Conservation (phyloP, 2,113 vertebrate species). For the Promerops cafer region DNA sequence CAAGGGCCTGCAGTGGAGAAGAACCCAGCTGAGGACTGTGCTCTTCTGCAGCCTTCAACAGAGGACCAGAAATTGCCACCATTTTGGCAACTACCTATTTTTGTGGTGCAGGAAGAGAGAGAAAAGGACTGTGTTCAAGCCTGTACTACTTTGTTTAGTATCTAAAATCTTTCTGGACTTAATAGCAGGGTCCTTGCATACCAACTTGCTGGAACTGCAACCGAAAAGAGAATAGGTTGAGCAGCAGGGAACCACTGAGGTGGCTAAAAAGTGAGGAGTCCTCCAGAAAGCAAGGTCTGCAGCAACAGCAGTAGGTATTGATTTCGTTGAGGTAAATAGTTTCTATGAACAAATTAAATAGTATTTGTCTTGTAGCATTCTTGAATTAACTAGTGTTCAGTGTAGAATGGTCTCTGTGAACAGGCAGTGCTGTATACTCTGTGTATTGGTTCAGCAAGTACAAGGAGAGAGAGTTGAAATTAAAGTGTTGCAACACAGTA, state of each 20-base stretch:
- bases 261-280: not conserved
- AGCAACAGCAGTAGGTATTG: not conserved
- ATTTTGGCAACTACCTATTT: not conserved
- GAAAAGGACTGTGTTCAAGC: not conserved
- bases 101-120: not conserved
- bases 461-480: not conserved
- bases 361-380: not conserved
- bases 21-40: not conserved
- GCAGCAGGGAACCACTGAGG: not conserved
- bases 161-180: not conserved
- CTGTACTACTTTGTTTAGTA: not conserved
- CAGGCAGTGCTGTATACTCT: not conserved
- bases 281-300: not conserved
- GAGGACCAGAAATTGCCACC: not conserved
- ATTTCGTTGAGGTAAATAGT: not conserved
- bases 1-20: not conserved
- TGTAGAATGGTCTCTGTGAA: not conserved
- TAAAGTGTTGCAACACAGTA: not conserved
- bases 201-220: not conserved
- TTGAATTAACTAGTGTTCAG: not conserved
- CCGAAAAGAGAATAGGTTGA: not conserved
- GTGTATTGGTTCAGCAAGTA: not conserved
- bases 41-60: not conserved
- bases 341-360: not conserved
- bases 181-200: rapidly evolving